These are phyloP conservation scores for Halocynthia roretzi DNA, from an alignment of 23 tunicate genomes.

Conservation along the genomic window DNA sequence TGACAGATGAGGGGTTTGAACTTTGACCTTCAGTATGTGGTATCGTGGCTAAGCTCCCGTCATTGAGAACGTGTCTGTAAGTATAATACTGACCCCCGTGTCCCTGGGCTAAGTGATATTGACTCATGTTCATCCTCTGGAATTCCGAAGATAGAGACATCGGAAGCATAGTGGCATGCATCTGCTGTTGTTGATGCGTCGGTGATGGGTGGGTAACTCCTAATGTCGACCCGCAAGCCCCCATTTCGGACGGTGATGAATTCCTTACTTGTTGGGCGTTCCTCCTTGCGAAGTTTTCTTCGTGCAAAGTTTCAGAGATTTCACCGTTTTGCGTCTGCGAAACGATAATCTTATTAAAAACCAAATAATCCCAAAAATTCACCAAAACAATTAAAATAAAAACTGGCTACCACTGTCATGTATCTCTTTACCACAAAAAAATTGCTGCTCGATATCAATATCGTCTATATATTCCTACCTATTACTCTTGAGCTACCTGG, in stretches of 20 bases:
- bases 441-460: no score
- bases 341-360: no score
- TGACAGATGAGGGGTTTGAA: background rate
- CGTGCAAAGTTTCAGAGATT: no score
- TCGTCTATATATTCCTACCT: no score
- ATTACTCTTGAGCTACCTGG: no score
- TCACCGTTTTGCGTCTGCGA: no score
- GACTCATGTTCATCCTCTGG: slow-evolving; percentile 2
- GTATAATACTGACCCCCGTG: background rate
- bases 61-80: no score
- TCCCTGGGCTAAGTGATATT: background rate
- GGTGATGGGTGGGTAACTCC: background rate
- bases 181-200: background rate
- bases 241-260: slow-evolving; percentile 3
- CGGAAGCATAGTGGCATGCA: background rate
- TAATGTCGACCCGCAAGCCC: background rate
- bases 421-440: no score
- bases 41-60: background rate
- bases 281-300: no score
- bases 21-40: slow-evolving; percentile 12
- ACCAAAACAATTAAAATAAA: no score
- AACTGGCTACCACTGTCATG: no score
- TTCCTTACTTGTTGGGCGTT: background rate
- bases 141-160: background rate
- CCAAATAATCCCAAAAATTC: no score